Evolutionary conservation across 2,888 invertebrate genomes (phyloP).

Genomic region (Aphidius colemani): DNA sequence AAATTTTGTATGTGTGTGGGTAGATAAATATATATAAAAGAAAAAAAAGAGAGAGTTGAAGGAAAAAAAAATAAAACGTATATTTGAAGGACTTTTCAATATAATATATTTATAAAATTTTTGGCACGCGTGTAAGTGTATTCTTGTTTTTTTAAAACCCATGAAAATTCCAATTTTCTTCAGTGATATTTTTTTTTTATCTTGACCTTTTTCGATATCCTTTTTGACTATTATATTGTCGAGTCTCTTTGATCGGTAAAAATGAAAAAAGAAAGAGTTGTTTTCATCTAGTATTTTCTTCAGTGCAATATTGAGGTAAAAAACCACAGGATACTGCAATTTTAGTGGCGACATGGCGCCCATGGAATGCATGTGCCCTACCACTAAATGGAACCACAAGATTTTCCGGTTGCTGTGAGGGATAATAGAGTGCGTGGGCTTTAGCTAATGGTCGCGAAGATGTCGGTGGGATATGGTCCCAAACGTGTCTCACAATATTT

Average conservation of each 20-base stretch:
- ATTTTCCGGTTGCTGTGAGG: slow-evolving; percentile 38
- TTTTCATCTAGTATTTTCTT: neutral
- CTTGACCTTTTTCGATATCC: neutral
- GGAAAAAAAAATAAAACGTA: too few species aligned
- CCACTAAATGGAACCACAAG: slow-evolving; percentile 29
- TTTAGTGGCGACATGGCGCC: slow-evolving; percentile 17
- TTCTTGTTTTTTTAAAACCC: neutral
- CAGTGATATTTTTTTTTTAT: neutral
- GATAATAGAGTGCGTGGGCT: slow-evolving; percentile 41
- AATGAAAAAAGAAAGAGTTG: neutral
- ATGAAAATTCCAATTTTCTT: slow-evolving; percentile 19
- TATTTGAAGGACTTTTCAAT: too few species aligned
- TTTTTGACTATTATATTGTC: neutral
- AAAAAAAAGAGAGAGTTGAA: too few species aligned
- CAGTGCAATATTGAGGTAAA: too few species aligned
- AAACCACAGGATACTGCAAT: slow-evolving; percentile 21
- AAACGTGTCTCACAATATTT: neutral
- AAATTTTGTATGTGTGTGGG: too few species aligned
- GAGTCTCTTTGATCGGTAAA: slow-evolving; percentile 11
- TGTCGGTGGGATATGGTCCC: slow-evolving; percentile 40
- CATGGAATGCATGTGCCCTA: slow-evolving; percentile 37
- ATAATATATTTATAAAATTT: too few species aligned
- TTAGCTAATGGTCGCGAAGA: slow-evolving; percentile 39
- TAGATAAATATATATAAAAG: too few species aligned
- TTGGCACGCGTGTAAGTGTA: too few species aligned